A percentile compares a stretch with the other conserved stretches of the same genome.
Conservation (phyloP, 2,888 invertebrate species). For the Entomobrya multifasciata region DNA sequence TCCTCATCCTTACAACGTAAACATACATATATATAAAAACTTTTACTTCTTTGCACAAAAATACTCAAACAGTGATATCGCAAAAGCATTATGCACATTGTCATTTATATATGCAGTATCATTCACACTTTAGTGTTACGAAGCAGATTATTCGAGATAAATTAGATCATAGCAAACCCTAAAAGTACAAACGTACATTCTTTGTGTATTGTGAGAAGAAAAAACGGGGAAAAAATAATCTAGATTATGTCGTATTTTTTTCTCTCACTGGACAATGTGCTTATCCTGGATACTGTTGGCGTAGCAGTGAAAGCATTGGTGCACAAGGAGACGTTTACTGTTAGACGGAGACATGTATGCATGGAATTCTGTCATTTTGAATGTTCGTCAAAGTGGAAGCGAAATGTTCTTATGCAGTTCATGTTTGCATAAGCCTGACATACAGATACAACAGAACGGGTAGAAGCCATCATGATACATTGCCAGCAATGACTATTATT, state of each 20-base stretch:
- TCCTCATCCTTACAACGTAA: neutral
- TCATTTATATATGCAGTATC: too few relatives aligned
- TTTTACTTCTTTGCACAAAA: neutral
- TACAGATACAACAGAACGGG: neutral
- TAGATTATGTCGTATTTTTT: neutral
- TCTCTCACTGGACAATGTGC: neutral
- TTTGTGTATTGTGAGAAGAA: neutral
- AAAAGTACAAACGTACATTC: too few relatives aligned
- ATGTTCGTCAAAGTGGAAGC: constrained; percentile 35
- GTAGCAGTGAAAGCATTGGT: neutral
- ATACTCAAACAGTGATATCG: constrained; percentile 6
- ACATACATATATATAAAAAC: neutral
- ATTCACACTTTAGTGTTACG: neutral
- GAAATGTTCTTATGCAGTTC: neutral
- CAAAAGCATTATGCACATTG: neutral
- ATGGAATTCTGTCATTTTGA: constrained; percentile 48
- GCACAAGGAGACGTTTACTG: neutral
- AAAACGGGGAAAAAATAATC: neutral
- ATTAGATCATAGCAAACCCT: too few relatives aligned
- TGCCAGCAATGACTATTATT: too few relatives aligned
- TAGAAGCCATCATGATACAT: too few relatives aligned
- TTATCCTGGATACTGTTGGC: too few relatives aligned
- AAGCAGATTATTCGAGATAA: neutral
- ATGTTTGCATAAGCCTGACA: neutral
- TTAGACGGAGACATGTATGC: too few relatives aligned